phyloP scores from a whole-genome alignment of 1,140 invertebrate species.

The Zaprionus inermis region DNA sequence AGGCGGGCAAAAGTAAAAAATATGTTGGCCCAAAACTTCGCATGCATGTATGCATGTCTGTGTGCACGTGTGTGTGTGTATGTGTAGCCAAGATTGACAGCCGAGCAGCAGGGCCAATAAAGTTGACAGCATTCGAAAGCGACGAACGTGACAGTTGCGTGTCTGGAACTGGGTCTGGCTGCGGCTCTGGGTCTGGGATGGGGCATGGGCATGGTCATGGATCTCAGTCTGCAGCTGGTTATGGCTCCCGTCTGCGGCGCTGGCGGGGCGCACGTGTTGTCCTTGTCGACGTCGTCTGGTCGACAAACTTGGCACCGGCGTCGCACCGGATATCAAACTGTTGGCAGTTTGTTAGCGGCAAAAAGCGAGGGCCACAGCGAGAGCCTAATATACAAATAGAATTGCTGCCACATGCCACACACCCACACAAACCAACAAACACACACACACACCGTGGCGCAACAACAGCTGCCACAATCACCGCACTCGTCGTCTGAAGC shows the following conservation, averaged over 20 bases:
- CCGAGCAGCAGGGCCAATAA: constrained; percentile 58
- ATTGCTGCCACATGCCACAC: constrained; percentile 36
- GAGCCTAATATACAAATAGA: constrained; percentile 50
- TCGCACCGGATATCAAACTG: constrained; percentile 75
- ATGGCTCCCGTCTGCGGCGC: neutral
- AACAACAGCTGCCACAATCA: constrained; percentile 4
- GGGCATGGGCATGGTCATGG: neutral
- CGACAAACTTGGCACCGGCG: constrained; percentile 71
- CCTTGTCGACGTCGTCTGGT: constrained; percentile 39
- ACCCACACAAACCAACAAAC: constrained; percentile 8
- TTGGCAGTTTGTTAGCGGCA: constrained; percentile 63
- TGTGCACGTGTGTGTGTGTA: constrained; percentile 12
- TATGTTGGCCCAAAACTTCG: constrained; percentile 60
- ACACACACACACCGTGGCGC: constrained; percentile 6
- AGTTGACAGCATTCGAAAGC: constrained; percentile 68
- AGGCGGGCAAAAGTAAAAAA: constrained; percentile 30
- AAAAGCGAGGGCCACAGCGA: constrained; percentile 9
- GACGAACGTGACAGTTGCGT: constrained; percentile 67
- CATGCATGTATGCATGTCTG: neutral
- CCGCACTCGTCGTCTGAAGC: constrained; percentile 29
- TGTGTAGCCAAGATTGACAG: constrained; percentile 71
- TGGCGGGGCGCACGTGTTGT: constrained; percentile 35
- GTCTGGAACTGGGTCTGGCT: constrained; percentile 15
- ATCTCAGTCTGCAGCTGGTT: neutral
- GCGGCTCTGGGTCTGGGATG: neutral